Conservation (phyloP, 2,797 vertebrate species). For the Euphonia xanthogaster region DNA sequence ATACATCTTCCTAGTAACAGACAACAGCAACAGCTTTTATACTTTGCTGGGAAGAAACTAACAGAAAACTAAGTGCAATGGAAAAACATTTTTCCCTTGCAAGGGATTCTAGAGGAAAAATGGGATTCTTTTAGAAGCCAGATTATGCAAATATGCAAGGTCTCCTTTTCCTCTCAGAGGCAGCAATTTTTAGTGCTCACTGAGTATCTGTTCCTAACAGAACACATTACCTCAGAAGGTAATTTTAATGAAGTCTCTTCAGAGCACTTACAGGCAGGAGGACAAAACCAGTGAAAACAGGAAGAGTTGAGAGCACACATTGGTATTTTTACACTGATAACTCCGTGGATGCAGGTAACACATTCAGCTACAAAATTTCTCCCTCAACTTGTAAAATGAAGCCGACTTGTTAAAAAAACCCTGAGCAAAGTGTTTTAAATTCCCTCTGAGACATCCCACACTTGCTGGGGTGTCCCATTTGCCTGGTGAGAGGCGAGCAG, state of each 20-base stretch:
- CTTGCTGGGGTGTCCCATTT: not conserved
- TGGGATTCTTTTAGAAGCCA: not conserved
- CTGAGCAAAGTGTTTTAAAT: accelerated
- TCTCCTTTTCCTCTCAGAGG: not conserved
- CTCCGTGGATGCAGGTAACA: not conserved
- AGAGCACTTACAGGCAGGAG: not conserved
- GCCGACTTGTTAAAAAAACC: accelerated
- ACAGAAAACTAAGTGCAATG: not conserved
- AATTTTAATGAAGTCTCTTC: not conserved
- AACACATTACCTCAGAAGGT: not conserved
- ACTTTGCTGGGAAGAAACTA: not conserved
- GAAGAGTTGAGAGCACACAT: not conserved
- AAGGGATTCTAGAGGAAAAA: not conserved
- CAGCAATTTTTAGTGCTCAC: not conserved
- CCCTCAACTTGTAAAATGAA: not conserved
- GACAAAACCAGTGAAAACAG: not conserved
- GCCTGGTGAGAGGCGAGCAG: accelerated
- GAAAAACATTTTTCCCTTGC: not conserved
- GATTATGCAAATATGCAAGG: not conserved
- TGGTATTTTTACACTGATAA: accelerated
- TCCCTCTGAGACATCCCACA: accelerated
- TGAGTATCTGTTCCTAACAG: not conserved
- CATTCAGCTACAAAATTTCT: not conserved
- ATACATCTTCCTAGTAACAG: not conserved
- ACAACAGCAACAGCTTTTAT: not conserved